Evolutionary conservation across 2,113 vertebrate species (phyloP).

Genomic region (Eudyptes chrysolophus): DNA sequence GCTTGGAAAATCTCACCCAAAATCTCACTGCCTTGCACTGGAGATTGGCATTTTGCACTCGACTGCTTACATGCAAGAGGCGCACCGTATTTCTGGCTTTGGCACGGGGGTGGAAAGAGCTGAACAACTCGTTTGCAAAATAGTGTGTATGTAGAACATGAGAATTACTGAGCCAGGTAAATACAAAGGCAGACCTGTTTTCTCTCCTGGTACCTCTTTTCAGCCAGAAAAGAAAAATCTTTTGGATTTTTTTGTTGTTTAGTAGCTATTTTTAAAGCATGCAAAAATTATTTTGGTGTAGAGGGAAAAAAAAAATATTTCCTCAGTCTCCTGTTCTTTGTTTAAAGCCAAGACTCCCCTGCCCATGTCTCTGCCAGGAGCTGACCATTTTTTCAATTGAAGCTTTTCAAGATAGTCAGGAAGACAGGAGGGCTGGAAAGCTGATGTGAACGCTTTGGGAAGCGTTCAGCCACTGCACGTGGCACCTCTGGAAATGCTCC

Average conservation of each 20-base stretch:
- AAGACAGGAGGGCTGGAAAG: background rate
- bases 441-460: background rate
- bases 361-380: background rate
- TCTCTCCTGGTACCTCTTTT: background rate
- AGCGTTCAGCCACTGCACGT: accelerated
- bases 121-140: background rate
- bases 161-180: background rate
- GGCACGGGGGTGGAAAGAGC: background rate
- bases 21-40: background rate
- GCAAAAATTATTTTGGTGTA: background rate
- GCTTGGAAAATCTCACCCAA: background rate
- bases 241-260: background rate
- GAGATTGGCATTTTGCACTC: background rate
- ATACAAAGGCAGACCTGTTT: background rate
- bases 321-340: background rate
- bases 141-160: background rate
- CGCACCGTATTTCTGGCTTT: background rate
- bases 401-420: background rate
- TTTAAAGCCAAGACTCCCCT: background rate
- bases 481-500: background rate
- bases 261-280: background rate
- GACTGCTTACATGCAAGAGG: background rate
- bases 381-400: background rate
- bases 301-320: background rate
- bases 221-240: background rate